Percentiles rank a stretch among this genome's conserved stretches.
Evolutionary conservation across 1,140 invertebrate genomes (phyloP).

Genomic region (Caerostris extrusa): DNA sequence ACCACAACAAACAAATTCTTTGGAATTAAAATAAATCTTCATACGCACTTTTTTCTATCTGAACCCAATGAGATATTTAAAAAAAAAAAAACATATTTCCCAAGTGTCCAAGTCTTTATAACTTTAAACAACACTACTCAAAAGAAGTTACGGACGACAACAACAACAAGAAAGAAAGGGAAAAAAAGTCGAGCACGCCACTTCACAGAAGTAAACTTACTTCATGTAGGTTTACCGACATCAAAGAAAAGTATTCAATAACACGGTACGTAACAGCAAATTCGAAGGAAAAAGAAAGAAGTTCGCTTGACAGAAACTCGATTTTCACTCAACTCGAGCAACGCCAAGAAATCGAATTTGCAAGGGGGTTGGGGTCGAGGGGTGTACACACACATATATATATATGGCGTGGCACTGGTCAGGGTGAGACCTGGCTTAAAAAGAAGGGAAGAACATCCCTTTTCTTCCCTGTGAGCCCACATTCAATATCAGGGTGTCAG

Average conservation of each 20-base stretch:
- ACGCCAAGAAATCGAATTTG: constrained; percentile 35
- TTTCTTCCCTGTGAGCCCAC: neutral
- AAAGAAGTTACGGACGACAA: neutral
- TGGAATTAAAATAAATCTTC: too few relatives aligned
- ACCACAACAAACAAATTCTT: too few relatives aligned
- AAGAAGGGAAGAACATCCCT: neutral
- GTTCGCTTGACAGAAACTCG: constrained; percentile 52
- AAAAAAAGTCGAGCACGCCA: neutral
- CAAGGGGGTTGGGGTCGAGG: neutral
- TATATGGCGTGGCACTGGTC: constrained; percentile 35
- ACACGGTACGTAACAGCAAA: constrained; percentile 22
- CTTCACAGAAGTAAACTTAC: constrained; percentile 10
- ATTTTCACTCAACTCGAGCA: constrained; percentile 58
- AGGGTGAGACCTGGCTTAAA: neutral
- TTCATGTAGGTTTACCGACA: constrained; percentile 29
- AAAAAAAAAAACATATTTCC: too few relatives aligned
- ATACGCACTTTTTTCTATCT: too few relatives aligned
- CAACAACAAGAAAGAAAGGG: neutral
- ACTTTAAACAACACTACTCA: neutral
- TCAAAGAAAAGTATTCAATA: constrained; percentile 48
- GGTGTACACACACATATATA: neutral
- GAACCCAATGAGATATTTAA: too few relatives aligned
- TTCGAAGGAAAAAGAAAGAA: neutral
- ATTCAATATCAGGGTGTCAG: constrained; percentile 41
- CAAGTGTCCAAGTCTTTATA: neutral